phyloP scores from a whole-genome alignment of 2,888 invertebrate species.

The Drosophila antonietae region DNA sequence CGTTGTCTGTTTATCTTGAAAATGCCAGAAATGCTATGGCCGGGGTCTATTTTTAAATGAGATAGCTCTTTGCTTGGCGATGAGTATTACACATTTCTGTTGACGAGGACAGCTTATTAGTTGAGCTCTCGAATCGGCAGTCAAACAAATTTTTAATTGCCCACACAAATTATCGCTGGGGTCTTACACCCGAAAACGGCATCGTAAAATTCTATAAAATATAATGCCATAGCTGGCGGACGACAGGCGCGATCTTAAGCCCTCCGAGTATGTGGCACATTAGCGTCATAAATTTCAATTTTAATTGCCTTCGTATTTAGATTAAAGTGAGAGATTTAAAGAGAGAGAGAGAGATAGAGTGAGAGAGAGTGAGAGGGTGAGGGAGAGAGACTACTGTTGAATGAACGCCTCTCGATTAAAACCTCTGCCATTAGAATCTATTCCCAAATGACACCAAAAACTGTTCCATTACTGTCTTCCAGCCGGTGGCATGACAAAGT shows the following conservation, averaged over 20 bases:
- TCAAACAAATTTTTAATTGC: constrained; percentile 67
- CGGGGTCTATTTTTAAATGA: constrained; percentile 40
- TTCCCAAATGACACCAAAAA: constrained; percentile 11
- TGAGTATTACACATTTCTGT: constrained; percentile 33
- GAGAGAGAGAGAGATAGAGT: constrained; percentile 1
- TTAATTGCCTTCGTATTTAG: constrained; percentile 69
- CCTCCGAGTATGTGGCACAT: constrained; percentile 59
- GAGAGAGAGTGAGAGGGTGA: not conserved
- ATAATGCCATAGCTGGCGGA: constrained; percentile 29
- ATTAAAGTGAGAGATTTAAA: constrained; percentile 47
- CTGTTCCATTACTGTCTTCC: constrained; percentile 17
- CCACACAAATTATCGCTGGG: constrained; percentile 52
- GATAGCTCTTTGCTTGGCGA: constrained; percentile 21
- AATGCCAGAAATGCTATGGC: constrained; percentile 31
- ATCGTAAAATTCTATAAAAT: constrained; percentile 54
- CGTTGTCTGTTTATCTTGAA: constrained; percentile 53
- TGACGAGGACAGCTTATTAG: constrained; percentile 18
- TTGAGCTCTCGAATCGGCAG: constrained; percentile 28
- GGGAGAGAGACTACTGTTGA: constrained; percentile 15
- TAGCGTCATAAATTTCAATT: constrained; percentile 66
- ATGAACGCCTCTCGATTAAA: constrained; percentile 32
- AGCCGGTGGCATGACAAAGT: constrained; percentile 42
- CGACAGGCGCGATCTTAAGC: constrained; percentile 53
- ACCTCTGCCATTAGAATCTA: constrained; percentile 31
- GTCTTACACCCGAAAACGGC: constrained; percentile 21